Base-by-base conservation (phyloP, 1,140 invertebrate genomes). In the Phocides pigmalion region DNA sequence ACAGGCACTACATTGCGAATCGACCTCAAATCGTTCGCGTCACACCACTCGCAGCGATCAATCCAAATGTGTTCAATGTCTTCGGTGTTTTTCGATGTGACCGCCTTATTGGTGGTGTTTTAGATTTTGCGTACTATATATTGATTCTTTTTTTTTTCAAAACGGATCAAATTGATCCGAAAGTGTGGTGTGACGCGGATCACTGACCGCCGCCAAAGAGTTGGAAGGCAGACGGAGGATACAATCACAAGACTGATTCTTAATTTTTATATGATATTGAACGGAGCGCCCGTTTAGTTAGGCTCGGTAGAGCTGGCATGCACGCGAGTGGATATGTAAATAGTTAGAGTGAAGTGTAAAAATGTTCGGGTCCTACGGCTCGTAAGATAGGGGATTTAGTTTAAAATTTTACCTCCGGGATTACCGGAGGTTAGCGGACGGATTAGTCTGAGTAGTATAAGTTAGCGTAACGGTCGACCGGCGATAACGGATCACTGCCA, bases 161-260 rank as follows among this genome's bases (percentile, higher is more conserved):
- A 6, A 42, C 39, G 39, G 39, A 11, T 39, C 6, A 11, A 39
- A 39, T 39, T 39, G 35, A 46, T n/a, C 17, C 14, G 4, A 19
- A 3, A 19, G 42, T 22, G 42, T 46, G 17, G 22, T 44, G 32
- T 44, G 68, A 59, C 47, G 37, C 50, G 42, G 17, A 59, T 39
- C 39, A 17, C 41, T 53, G 44, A 44, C n/a, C 51, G 39, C 47
- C 37, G 49, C 44, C 47, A 76, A 72, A 71, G 73, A 70, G 63
- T 14, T 25, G 15, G 25, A 25, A 25, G 47, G 25, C 47, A 50
- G 22, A 42, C 59, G 69, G 68, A 71, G 69, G 69, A 70, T 73
- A 80, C 80, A 79, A 71, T 79, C 73, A 90, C 83, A 90, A 90
- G 88, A 90, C 88, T 90, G 88, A 90, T 84, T 72, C 75, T 87